Conservation (phyloP, 2,797 vertebrate species). For the Mus caroli region DNA sequence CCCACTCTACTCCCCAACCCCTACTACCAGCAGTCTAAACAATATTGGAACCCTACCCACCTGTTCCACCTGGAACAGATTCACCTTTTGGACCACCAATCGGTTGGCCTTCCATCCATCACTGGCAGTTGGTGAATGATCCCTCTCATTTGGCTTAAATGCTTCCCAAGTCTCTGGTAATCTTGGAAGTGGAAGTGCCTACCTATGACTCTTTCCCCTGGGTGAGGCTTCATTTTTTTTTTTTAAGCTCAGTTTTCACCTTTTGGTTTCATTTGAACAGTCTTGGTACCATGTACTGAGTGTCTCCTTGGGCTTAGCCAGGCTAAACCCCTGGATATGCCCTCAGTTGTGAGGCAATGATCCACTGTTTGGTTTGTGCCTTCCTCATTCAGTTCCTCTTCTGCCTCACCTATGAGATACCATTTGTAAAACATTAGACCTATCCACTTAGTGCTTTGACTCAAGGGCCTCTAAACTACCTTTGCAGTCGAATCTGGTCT, state of each 20-base stretch:
- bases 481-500: background rate
- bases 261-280: background rate
- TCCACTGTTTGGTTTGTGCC: background rate
- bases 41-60: background rate
- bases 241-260: background rate
- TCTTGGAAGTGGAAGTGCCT: background rate
- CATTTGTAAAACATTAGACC: background rate
- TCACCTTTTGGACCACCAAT: background rate
- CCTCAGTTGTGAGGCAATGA: background rate
- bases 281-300: background rate
- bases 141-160: background rate
- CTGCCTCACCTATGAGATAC: background rate
- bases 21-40: background rate
- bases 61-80: background rate
- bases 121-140: background rate
- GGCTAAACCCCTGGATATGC: background rate
- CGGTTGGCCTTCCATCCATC: background rate
- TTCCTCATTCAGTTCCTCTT: background rate
- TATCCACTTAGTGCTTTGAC: background rate
- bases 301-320: background rate
- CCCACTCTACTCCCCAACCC: background rate
- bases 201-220: background rate
- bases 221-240: background rate
- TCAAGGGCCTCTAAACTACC: background rate
- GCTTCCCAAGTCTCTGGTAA: background rate